These are phyloP conservation scores for Clarias gariepinus DNA, from an alignment of 2,113 vertebrate species.

Conservation along the genomic window DNA sequence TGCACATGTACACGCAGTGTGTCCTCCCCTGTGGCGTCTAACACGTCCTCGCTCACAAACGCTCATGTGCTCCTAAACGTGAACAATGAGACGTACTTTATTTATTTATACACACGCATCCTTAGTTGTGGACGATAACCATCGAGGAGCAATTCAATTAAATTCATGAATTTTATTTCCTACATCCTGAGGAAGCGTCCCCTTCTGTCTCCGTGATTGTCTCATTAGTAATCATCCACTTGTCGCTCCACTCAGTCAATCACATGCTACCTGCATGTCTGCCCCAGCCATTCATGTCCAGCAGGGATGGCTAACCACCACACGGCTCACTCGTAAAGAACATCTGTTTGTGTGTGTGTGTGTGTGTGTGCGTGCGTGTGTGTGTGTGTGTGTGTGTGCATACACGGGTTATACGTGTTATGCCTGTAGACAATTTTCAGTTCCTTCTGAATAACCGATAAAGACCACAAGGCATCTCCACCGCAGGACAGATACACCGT, in stretches of 20 bases:
- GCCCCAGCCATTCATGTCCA: slow-evolving; percentile 38
- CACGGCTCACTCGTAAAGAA: background rate
- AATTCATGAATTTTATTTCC: background rate
- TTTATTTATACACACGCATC: background rate
- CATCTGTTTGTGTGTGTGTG: slow-evolving; percentile 22
- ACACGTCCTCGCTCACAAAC: slow-evolving; percentile 1
- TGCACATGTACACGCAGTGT: slow-evolving; percentile 39
- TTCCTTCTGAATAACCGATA: background rate
- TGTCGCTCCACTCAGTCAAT: slow-evolving; percentile 47
- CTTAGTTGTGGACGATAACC: background rate
- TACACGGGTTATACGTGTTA: too few species aligned
- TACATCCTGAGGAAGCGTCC: slow-evolving; percentile 42
- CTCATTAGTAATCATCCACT: slow-evolving; percentile 54
- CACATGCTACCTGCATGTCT: slow-evolving; percentile 24
- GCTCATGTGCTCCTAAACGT: background rate
- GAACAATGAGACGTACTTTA: background rate
- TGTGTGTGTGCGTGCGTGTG: slow-evolving; percentile 11
- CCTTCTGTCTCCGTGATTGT: slow-evolving; percentile 55
- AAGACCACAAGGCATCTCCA: background rate
- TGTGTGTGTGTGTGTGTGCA: slow-evolving; percentile 34
- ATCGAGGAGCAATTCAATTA: background rate
- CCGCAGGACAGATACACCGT: background rate
- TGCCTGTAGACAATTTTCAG: background rate
- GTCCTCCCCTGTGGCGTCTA: slow-evolving; percentile 1
- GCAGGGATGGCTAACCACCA: slow-evolving; percentile 32